These are phyloP conservation scores for Cercocebus atys DNA, from an alignment of 2,113 vertebrate genomes.

Conservation along the genomic window DNA sequence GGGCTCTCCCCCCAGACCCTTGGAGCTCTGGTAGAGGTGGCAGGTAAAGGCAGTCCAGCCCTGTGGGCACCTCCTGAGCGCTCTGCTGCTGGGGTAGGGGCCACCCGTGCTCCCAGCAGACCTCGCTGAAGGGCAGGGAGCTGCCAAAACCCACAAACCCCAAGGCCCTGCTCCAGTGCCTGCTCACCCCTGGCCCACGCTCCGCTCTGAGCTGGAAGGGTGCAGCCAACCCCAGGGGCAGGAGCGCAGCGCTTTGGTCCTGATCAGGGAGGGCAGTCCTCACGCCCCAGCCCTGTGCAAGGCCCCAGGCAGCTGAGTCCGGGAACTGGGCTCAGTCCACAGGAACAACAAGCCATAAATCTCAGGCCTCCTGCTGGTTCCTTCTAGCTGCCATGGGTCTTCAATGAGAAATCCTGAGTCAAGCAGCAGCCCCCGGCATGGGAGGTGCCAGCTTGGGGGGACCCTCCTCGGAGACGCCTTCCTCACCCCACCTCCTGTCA, in stretches of 20 bases:
- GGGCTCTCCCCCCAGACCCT: too few relatives aligned
- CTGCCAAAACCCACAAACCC: not conserved
- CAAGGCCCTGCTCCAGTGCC: not conserved
- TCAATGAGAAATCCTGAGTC: not conserved
- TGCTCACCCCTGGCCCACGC: not conserved
- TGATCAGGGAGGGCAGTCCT: not conserved
- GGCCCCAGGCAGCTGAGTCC: accelerated
- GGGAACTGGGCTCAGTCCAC: not conserved
- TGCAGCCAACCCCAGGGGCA: not conserved
- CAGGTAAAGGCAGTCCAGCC: too few relatives aligned
- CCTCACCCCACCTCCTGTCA: not conserved
- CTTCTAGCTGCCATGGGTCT: not conserved
- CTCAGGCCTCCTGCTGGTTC: not conserved
- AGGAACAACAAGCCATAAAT: not conserved
- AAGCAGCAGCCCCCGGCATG: accelerated
- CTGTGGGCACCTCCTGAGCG: accelerated
- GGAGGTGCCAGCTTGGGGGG: not conserved
- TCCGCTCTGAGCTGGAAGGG: not conserved
- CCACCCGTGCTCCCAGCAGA: not conserved
- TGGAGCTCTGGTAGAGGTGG: not conserved
- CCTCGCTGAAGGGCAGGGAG: not conserved
- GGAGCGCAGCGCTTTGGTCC: not conserved
- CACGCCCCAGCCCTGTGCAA: accelerated
- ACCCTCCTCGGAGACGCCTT: not conserved
- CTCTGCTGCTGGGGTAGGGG: not conserved